phyloP scores from a whole-genome alignment of 2,888 invertebrate species.

The Timema podura region DNA sequence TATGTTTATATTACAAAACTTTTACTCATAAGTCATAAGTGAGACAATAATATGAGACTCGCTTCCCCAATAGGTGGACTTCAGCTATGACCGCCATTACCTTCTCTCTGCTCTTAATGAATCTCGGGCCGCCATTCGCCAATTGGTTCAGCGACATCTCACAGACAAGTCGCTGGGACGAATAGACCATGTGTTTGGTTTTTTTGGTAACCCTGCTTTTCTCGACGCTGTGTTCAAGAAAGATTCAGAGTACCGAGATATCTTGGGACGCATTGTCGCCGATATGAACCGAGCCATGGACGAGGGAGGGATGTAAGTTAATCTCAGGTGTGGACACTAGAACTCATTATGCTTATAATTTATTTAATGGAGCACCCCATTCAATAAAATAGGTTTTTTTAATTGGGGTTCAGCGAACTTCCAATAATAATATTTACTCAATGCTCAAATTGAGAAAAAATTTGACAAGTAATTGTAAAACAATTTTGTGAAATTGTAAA shows the following conservation, averaged over 20 bases:
- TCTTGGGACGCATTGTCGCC: conserved; percentile 58
- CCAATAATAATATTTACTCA: too few species aligned
- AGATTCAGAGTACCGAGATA: conserved; percentile 58
- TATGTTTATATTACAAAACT: conserved; percentile 58
- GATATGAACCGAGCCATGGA: conserved; percentile 65
- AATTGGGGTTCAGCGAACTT: too few species aligned
- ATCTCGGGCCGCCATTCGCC: conserved; percentile 69
- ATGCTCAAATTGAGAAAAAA: too few species aligned
- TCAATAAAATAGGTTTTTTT: too few species aligned
- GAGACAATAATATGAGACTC: too few species aligned
- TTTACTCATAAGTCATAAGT: too few species aligned
- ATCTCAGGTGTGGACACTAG: too few species aligned
- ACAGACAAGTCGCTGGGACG: conserved; percentile 79
- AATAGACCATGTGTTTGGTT: conserved; percentile 72
- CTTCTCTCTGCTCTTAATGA: conserved; percentile 73
- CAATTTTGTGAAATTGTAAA: too few species aligned
- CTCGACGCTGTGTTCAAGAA: conserved; percentile 60
- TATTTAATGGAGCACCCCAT: too few species aligned
- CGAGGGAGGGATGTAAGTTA: conserved; percentile 52
- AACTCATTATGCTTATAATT: too few species aligned
- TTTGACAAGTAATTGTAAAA: too few species aligned
- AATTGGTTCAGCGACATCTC: conserved; percentile 72
- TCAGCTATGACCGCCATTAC: conserved; percentile 80
- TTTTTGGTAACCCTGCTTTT: conserved; percentile 59
- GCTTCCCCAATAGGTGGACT: conserved; percentile 55